Percentiles rank a stretch among this genome's conserved stretches.
Evolutionary conservation across 2,888 invertebrate genomes (phyloP).

Genomic region (Ditylenchus weischeri): DNA sequence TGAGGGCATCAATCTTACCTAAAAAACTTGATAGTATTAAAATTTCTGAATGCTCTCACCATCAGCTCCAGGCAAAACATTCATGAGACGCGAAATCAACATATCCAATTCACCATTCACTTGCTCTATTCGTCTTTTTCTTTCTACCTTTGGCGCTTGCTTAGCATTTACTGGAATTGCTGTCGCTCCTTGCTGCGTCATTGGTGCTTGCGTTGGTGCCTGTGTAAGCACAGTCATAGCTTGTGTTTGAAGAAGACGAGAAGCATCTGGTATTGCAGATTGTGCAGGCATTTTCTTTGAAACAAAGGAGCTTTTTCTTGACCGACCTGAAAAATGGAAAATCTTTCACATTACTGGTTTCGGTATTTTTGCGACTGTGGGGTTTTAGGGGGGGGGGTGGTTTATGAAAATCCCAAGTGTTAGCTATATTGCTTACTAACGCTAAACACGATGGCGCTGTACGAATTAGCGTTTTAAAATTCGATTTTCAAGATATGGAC

Average conservation of each 20-base stretch:
- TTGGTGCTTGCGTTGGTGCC: constrained; percentile 3
- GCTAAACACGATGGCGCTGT: too few relatives aligned
- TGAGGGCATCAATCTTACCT: not conserved
- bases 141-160: not conserved
- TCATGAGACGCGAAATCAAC: constrained; percentile 23
- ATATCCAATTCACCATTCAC: constrained; percentile 23
- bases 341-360: too few relatives aligned
- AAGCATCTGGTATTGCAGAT: too few relatives aligned
- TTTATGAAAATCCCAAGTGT: too few relatives aligned
- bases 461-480: too few relatives aligned
- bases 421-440: too few relatives aligned
- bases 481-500: too few relatives aligned
- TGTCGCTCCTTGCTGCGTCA: not conserved
- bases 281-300: too few relatives aligned
- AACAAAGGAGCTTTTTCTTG: too few relatives aligned
- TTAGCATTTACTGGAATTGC: not conserved
- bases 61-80: constrained; percentile 3
- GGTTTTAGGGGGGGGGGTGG: too few relatives aligned
- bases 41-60: not conserved
- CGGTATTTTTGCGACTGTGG: too few relatives aligned
- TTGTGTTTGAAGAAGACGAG: not conserved
- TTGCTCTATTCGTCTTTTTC: constrained; percentile 13
- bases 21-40: not conserved
- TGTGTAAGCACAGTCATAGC: not conserved
- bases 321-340: too few relatives aligned